Percentiles rank a stretch among this genome's conserved stretches.
These are phyloP conservation scores for Diploptera punctata DNA, from an alignment of 2,888 invertebrate genomes.

Conservation along the genomic window DNA sequence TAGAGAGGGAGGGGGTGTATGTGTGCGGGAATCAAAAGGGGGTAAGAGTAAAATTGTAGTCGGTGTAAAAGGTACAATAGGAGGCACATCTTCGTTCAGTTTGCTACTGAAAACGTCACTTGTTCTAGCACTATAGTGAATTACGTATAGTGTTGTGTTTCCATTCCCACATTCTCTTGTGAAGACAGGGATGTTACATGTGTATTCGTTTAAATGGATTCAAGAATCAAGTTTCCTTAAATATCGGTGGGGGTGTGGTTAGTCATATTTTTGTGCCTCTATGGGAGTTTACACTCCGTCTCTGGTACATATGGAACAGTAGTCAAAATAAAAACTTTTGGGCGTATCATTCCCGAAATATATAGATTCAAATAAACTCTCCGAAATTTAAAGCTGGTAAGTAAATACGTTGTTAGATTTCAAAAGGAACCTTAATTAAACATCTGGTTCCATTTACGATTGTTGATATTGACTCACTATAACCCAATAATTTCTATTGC, in stretches of 20 bases:
- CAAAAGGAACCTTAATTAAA: no score
- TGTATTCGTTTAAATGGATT: not conserved
- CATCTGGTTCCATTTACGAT: no score
- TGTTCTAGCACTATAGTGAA: constrained; percentile 15
- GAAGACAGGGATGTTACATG: not conserved
- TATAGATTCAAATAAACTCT: no score
- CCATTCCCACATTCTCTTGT: not conserved
- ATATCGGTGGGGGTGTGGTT: constrained; percentile 5
- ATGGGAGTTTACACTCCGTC: no score
- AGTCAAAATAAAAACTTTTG: no score
- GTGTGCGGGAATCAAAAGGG: not conserved
- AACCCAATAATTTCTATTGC: no score
- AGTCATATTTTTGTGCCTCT: not conserved
- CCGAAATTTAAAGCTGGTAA: no score
- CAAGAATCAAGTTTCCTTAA: not conserved
- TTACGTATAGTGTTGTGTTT: constrained; percentile 3
- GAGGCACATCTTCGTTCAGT: not conserved
- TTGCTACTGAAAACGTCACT: not conserved
- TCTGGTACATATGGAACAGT: no score
- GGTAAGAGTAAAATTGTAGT: constrained; percentile 16
- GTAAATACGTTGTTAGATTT: no score
- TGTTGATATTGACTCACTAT: no score
- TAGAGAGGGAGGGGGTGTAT: not conserved
- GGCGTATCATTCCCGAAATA: no score
- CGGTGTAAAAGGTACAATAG: not conserved